phyloP scores from a whole-genome alignment of 1,140 invertebrate species.

The Dryas iulia region DNA sequence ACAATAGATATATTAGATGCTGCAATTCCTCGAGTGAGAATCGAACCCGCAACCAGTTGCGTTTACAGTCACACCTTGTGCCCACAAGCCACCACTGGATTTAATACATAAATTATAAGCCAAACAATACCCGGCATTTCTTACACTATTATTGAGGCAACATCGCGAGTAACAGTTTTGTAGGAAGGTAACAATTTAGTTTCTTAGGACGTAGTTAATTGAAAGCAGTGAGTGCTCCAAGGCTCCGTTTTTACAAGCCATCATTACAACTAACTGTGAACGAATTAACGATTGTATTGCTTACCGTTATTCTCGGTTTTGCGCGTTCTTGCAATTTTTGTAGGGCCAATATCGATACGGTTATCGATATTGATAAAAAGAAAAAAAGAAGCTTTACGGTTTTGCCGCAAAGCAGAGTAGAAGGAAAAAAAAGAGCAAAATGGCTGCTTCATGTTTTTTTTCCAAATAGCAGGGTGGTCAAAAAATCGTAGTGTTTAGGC shows the following conservation, averaged over 20 bases:
- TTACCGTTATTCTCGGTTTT: conserved; percentile 28
- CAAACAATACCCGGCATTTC: background rate
- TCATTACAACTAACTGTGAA: conserved; percentile 51
- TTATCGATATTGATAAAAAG: background rate
- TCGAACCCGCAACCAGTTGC: no score
- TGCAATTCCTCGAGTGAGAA: no score
- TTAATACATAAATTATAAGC: background rate
- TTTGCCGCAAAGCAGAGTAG: no score
- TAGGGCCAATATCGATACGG: background rate
- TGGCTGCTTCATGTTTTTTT: no score
- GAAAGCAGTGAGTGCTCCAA: conserved; percentile 37
- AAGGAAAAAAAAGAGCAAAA: no score
- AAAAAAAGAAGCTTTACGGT: no score
- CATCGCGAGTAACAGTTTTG: conserved; percentile 12
- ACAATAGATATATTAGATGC: no score
- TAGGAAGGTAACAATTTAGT: conserved; percentile 48
- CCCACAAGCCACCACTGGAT: background rate
- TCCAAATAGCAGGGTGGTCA: no score
- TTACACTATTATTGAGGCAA: background rate
- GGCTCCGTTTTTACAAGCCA: conserved; percentile 46
- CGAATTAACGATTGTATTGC: conserved; percentile 33
- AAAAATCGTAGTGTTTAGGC: no score
- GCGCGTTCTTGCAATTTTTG: conserved; percentile 7
- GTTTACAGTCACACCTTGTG: no score
- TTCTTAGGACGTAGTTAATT: conserved; percentile 45